Evolutionary conservation across 2,888 invertebrate genomes (phyloP).

Genomic region (Eupithecia vulgata): DNA sequence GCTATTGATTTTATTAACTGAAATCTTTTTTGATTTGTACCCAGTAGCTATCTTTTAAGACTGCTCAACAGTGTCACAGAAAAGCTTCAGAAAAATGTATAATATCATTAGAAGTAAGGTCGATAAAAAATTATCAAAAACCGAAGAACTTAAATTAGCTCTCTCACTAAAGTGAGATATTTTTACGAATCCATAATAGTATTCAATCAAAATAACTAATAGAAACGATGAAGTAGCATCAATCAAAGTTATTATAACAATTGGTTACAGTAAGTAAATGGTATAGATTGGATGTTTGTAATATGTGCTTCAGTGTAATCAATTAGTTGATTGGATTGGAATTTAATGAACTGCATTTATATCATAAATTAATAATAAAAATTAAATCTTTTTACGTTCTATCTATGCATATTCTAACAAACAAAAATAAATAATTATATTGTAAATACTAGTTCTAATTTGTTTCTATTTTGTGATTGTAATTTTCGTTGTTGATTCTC

Average conservation of each 20-base stretch:
- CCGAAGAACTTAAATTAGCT: neutral
- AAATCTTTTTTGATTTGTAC: neutral
- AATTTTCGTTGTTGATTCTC: neutral
- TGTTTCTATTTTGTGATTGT: too few relatives aligned
- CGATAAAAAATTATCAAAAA: neutral
- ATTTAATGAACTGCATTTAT: neutral
- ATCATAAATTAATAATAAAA: neutral
- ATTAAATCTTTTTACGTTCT: neutral
- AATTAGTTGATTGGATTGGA: conserved; percentile 18
- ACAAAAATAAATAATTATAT: neutral
- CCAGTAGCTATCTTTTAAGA: neutral
- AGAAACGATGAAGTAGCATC: conserved; percentile 47
- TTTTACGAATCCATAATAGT: neutral
- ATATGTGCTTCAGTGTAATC: conserved; percentile 4
- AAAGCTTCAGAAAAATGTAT: neutral
- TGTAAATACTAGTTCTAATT: too few relatives aligned
- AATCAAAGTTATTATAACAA: conserved; percentile 41
- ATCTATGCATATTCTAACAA: neutral
- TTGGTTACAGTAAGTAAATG: conserved; percentile 32
- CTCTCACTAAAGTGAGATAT: neutral
- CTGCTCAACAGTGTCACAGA: neutral
- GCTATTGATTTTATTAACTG: neutral
- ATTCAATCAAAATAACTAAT: neutral
- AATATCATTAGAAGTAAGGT: neutral
- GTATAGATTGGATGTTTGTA: conserved; percentile 16